Conservation (phyloP, 2,113 vertebrate genomes). For the Bettongia penicillata region DNA sequence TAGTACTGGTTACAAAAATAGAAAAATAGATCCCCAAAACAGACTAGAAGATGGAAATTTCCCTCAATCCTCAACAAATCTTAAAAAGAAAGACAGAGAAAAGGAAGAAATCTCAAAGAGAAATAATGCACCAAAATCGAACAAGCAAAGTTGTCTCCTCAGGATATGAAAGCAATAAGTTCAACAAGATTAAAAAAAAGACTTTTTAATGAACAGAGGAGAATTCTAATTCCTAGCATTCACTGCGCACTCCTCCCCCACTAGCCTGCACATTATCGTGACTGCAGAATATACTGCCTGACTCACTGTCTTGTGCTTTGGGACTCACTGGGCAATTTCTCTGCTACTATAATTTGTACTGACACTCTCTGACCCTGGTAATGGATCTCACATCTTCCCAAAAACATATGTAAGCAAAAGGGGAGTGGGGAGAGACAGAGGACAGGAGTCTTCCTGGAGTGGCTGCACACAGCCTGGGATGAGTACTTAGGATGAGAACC, state of each 20-base stretch:
- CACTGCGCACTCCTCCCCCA: neutral
- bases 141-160: neutral
- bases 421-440: neutral
- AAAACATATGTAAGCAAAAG: neutral
- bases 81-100: too few species aligned
- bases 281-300: neutral
- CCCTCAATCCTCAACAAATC: too few species aligned
- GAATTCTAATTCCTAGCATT: neutral
- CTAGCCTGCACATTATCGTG: too few species aligned
- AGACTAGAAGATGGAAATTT: neutral
- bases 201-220: neutral
- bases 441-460: neutral
- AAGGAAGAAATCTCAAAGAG: neutral
- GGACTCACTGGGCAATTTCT: neutral
- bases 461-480: neutral
- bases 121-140: neutral
- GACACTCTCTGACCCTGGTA: neutral
- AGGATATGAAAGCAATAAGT: neutral
- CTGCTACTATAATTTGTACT: neutral
- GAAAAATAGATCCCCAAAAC: neutral
- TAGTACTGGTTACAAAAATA: neutral
- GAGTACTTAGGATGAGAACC: neutral
- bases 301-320: neutral
- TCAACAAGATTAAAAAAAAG: neutral
- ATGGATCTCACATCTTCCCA: neutral